Base-by-base conservation (phyloP, 2,797 vertebrate genomes). In the Pseudochaenichthys georgianus region DNA sequence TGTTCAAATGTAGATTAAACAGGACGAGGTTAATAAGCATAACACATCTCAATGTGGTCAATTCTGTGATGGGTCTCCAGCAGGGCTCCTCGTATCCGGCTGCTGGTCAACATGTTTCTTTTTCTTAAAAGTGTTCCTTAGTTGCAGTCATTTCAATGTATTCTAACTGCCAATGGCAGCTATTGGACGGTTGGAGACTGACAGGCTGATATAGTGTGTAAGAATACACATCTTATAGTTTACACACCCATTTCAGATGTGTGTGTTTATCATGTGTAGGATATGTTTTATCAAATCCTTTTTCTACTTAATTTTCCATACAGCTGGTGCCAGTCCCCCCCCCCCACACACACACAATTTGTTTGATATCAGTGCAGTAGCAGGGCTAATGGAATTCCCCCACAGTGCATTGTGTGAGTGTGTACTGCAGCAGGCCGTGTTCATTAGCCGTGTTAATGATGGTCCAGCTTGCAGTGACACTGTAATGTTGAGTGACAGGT, bases 361-460 rank as follows among this genome's bases (percentile, higher is more conserved):
- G 67, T 45, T 16, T 75, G 17, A 45, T 55, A 13, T 76, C 51
- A 16, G 5, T 50, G 58, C 71, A 78, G 66, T 38, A 23, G 48
- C 62, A 73, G 42, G 53, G 57, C 78, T 77, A 73, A 82, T 82
- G 66, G 73, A 74, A 81, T 82, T 73, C 63, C 76, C 70, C 54
- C 34, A 50, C 46, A 62, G 65, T 62, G 70, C 21, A 79, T 63
- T 57, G 9, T 42, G 60, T 51, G 64, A 68, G 74, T 34, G 19
- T 42, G 72, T 62, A n/a, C 50, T 58, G 60, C 71, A 74, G 64
- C 69, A 9, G 9, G 53, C 65, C 80, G 84, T 91, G 91, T 92
- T 94, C 92, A 92, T 92, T 89, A 91, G 87, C 77, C 46, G 63
- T 81, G 89, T 93, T 93, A 93, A 93, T 94, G 89, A 92, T 93